Evolutionary conservation across 1,140 invertebrate species (phyloP).

Genomic region (Coboldia fuscipes): DNA sequence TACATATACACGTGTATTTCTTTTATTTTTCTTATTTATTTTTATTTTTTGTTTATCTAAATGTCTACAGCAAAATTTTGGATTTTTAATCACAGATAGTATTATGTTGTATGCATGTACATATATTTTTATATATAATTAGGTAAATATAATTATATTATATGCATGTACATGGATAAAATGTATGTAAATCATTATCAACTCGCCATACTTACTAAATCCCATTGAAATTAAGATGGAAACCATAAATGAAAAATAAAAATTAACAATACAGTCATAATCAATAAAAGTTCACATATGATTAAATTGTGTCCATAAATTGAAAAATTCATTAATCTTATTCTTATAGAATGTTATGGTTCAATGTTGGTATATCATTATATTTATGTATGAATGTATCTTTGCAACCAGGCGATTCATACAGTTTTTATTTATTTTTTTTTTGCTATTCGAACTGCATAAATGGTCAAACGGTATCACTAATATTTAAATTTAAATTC

Average conservation of each 20-base stretch:
- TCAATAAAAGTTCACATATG: too few relatives aligned
- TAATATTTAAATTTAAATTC: too few relatives aligned
- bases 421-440: background rate
- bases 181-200: background rate
- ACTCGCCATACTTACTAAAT: background rate
- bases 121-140: conserved; percentile 18
- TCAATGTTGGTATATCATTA: background rate
- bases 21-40: conserved; percentile 2
- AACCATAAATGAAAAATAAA: too few relatives aligned
- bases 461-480: too few relatives aligned
- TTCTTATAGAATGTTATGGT: too few relatives aligned
- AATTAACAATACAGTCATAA: too few relatives aligned
- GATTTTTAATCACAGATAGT: conserved; percentile 25
- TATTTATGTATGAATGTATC: background rate
- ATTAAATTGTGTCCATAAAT: too few relatives aligned
- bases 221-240: too few relatives aligned
- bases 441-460: too few relatives aligned
- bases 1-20: conserved; percentile 1
- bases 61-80: conserved; percentile 24
- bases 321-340: too few relatives aligned
- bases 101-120: conserved; percentile 5
- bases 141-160: conserved; percentile 15
- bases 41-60: conserved; percentile 1
- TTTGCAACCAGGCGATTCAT: too few relatives aligned
- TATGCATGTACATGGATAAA: background rate